Conservation (phyloP, 2,888 invertebrate genomes). For the Peribatodes rhomboidaria region DNA sequence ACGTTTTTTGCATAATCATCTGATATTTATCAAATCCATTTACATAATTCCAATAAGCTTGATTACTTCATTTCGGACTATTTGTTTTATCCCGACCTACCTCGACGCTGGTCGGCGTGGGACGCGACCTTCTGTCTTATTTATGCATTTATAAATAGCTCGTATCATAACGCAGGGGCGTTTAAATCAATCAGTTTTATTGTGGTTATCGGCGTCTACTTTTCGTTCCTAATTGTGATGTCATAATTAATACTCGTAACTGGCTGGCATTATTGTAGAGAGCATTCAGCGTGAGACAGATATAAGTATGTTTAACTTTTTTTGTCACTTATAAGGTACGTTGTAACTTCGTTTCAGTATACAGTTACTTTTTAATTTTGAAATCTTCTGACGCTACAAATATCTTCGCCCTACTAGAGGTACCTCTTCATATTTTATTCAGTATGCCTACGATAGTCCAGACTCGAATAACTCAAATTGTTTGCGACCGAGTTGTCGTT, state of each 20-base stretch:
- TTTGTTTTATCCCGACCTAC: conserved; percentile 79
- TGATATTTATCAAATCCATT: conserved; percentile 15
- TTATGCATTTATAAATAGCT: conserved; percentile 77
- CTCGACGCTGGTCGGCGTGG: conserved; percentile 71
- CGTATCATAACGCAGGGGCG: conserved; percentile 62
- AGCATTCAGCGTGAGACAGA: neutral
- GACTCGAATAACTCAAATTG: neutral
- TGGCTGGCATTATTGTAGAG: neutral
- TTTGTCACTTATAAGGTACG: too few relatives aligned
- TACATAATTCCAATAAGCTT: conserved; percentile 42
- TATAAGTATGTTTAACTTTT: neutral
- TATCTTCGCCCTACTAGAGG: neutral
- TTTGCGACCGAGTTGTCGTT: neutral
- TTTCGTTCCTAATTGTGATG: conserved; percentile 6
- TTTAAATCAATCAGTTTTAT: conserved; percentile 51
- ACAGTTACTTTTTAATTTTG: too few relatives aligned
- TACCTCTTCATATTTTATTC: neutral
- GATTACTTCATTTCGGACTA: conserved; percentile 58
- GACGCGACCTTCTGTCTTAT: conserved; percentile 73
- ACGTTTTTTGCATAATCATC: conserved; percentile 1
- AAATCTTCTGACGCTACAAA: too few relatives aligned
- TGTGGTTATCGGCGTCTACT: conserved; percentile 55
- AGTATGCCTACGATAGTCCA: neutral
- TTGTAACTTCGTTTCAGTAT: too few relatives aligned
- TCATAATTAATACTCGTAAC: neutral